Evolutionary conservation across 2,888 invertebrate genomes (phyloP), one percentile per base, ranked within the genome.

Genomic region (Dicranocentrus wangi): DNA sequence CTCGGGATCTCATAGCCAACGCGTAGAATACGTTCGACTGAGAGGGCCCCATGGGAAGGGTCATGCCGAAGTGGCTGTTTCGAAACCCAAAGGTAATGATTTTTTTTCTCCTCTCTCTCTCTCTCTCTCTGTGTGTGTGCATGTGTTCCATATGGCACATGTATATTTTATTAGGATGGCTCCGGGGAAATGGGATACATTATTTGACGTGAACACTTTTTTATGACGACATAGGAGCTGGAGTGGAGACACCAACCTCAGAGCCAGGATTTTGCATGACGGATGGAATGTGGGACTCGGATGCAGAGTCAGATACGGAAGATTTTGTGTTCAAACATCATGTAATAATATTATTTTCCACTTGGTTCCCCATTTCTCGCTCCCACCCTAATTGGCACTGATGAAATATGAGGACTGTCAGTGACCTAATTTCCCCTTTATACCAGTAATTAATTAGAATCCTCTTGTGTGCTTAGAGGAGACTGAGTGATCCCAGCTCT

Each of bases 21-120:
- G 98, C 76, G 95, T 98, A 88, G 99, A 99, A 90, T 99, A 98
- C 90, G 98, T 99, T 65, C 92, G 97, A 82, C 97, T 99, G 97
- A 95, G 98, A 89, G 99, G 99, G 15, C 99, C 99, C 15, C 94
- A 94, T 88, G 97, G 96, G 17, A 98, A 97, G 90, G 96, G 95
- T 0, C 95, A 97, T 90, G 98, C 98, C 0, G 98, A 99, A 91
- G 97, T 99, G 95, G 91, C 91, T n/a, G 96, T 96, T 65, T 94
- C 95, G n/a, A 93, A 95, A 88, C 95, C 95, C 27, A 94, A 94
- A 89, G 95, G 94, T 87, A 84, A 47, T 5, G 5, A 43, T 42
- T 28, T 39, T 27, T 23, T 27, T 39, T 32, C n/a, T n/a, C n/a
- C n/a, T n/a, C n/a, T n/a, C n/a, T 65, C 23, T 65, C 23, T 43